These are phyloP conservation scores for Taeniopygia guttata DNA, from an alignment of 2,797 vertebrate genomes.

Conservation along the genomic window DNA sequence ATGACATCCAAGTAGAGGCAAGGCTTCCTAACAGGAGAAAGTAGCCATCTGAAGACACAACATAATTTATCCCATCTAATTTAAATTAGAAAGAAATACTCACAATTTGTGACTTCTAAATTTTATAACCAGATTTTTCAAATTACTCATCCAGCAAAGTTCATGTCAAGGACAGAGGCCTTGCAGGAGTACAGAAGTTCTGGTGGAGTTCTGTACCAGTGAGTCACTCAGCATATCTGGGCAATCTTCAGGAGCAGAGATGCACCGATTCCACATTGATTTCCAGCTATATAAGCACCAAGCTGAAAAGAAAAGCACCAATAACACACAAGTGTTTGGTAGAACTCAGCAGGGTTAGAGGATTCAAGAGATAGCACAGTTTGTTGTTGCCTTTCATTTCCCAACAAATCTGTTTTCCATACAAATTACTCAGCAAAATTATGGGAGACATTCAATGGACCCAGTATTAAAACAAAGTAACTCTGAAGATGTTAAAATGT, in stretches of 20 bases:
- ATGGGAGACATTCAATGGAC: background rate
- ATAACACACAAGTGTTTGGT: background rate
- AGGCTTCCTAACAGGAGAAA: background rate
- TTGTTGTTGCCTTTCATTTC: background rate
- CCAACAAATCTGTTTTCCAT: background rate
- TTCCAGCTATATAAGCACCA: background rate
- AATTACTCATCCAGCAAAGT: background rate
- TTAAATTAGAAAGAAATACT: background rate
- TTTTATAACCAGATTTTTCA: background rate
- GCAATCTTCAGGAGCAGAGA: background rate
- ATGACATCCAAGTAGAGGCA: background rate
- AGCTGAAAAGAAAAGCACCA: background rate
- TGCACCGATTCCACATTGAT: fast-evolving
- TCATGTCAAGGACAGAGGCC: background rate
- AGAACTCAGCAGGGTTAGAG: background rate
- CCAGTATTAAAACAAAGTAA: background rate
- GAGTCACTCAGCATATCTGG: background rate
- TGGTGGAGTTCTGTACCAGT: background rate
- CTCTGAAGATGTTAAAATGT: background rate
- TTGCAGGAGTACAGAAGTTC: background rate
- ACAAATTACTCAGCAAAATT: background rate
- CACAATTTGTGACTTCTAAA: background rate
- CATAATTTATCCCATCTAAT: background rate
- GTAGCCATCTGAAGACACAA: background rate
- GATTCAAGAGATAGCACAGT: background rate